A percentile compares a stretch with the other conserved stretches of the same genome.
Evolutionary conservation across 2,888 invertebrate genomes (phyloP).

Genomic region (Xanthia icteritia): DNA sequence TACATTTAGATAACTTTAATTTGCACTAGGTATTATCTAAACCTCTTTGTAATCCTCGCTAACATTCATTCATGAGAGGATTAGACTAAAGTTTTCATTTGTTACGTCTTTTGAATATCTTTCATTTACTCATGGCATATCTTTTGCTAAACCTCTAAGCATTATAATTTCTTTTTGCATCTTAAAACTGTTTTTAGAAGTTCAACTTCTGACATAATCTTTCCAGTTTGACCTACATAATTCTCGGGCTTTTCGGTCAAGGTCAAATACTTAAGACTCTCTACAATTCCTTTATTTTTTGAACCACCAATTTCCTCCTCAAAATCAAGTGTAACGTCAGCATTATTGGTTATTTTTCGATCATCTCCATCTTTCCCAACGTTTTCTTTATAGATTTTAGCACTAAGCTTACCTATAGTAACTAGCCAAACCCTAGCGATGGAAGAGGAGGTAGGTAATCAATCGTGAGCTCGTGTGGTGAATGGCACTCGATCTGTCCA

Average conservation of each 20-base stretch:
- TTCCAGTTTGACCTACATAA: slow-evolving; percentile 4
- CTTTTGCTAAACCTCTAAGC: background rate
- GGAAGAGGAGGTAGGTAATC: slow-evolving; percentile 33
- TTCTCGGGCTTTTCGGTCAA: slow-evolving; percentile 18
- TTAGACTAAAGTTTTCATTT: background rate
- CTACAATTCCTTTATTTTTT: background rate
- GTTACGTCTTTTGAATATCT: background rate
- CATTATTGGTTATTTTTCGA: background rate
- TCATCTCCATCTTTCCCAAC: background rate
- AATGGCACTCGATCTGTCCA: slow-evolving; percentile 60
- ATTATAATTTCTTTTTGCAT: background rate
- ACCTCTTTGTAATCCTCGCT: slow-evolving; percentile 7
- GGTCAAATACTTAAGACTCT: slow-evolving; percentile 4
- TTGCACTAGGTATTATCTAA: slow-evolving; percentile 34
- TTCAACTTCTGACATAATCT: slow-evolving; percentile 17
- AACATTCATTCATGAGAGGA: slow-evolving; percentile 11
- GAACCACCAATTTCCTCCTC: background rate
- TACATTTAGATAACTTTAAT: slow-evolving; percentile 48
- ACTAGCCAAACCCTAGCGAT: background rate
- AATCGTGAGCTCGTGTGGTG: slow-evolving; percentile 41
- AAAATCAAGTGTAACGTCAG: background rate
- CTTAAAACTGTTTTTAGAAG: background rate
- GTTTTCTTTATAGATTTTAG: slow-evolving; percentile 1
- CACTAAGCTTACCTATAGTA: background rate
- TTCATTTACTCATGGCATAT: background rate